Percentiles rank a stretch among this genome's conserved stretches.
Evolutionary conservation across 2,888 invertebrate species (phyloP).

Genomic region (Cryptops parisi): DNA sequence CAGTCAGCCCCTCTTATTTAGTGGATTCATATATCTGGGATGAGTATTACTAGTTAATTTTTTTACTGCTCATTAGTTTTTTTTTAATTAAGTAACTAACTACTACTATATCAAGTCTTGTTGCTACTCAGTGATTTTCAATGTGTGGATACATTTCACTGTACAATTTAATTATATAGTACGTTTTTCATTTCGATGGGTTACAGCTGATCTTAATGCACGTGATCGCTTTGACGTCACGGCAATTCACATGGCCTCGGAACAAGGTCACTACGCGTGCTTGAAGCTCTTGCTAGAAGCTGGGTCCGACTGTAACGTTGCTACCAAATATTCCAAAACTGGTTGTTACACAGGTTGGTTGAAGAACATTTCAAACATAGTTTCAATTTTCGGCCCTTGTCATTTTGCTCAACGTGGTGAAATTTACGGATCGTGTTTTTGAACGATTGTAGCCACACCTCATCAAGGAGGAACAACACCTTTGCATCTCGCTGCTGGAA

Average conservation of each 20-base stretch:
- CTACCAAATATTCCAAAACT: slow-evolving; percentile 28
- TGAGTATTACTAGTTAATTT: background rate
- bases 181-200: too few relatives aligned
- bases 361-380: background rate
- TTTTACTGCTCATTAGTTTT: too few relatives aligned
- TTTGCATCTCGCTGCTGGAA: slow-evolving; percentile 27
- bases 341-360: slow-evolving; percentile 28
- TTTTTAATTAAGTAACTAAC: too few relatives aligned
- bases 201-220: slow-evolving; percentile 28
- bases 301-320: slow-evolving; percentile 27
- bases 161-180: too few relatives aligned
- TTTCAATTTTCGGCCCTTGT: too few relatives aligned
- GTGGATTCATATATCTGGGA: too few relatives aligned
- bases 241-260: slow-evolving; percentile 29
- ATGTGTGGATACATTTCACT: too few relatives aligned
- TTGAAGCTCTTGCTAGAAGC: slow-evolving; percentile 26
- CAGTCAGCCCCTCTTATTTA: too few relatives aligned
- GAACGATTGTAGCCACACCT: slow-evolving; percentile 24
- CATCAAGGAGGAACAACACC: slow-evolving; percentile 30
- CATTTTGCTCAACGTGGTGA: too few relatives aligned
- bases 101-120: too few relatives aligned
- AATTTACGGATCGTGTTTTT: too few relatives aligned
- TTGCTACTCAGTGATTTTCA: too few relatives aligned
- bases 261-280: slow-evolving; percentile 26
- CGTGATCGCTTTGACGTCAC: slow-evolving; percentile 30